Percentiles rank a stretch among this genome's conserved stretches.
Conservation (phyloP, 1,140 invertebrate species). For the Procambarus virginalis region DNA sequence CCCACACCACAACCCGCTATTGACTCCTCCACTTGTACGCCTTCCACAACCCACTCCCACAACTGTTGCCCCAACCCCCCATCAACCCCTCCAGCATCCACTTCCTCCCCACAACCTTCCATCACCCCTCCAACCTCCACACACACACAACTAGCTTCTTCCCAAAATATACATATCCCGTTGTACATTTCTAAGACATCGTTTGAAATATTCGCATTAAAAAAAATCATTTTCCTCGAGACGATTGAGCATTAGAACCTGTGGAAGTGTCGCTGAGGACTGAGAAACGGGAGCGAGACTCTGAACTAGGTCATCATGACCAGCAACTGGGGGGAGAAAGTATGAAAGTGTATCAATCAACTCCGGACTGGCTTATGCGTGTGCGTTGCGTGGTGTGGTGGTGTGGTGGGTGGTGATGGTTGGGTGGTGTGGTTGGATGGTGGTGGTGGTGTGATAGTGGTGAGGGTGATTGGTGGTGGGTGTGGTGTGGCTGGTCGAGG, state of each 20-base stretch:
- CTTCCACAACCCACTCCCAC: neutral
- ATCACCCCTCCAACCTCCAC: neutral
- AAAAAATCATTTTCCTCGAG: too few species aligned
- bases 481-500: neutral
- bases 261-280: constrained; percentile 21
- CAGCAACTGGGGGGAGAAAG: constrained; percentile 21
- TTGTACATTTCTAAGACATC: too few species aligned
- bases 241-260: neutral
- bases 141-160: neutral
- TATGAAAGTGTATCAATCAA: constrained; percentile 41
- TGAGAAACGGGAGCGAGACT: constrained; percentile 27
- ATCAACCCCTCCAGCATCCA: neutral
- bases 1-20: neutral
- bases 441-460: neutral
- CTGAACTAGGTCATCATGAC: constrained; percentile 24
- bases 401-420: neutral
- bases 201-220: too few species aligned
- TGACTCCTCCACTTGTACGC: neutral
- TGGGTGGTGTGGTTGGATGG: neutral
- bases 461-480: neutral
- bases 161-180: neutral
- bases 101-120: neutral
- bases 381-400: neutral
- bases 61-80: neutral
- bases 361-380: constrained; percentile 1